phyloP scores from a whole-genome alignment of 2,797 vertebrate genomes.

The Emydoidea blandingii region DNA sequence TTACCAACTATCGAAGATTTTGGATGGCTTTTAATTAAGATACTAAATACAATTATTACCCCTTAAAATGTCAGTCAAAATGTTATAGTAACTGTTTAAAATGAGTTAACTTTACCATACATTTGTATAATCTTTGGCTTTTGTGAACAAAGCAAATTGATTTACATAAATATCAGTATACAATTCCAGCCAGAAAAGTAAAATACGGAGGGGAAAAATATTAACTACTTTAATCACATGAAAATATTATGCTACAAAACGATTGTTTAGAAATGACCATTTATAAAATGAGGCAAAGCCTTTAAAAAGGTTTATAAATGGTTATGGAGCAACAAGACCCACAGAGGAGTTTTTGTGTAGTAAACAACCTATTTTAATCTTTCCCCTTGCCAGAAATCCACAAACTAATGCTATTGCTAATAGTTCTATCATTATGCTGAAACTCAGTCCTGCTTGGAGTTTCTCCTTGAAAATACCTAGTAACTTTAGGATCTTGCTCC shows the following conservation, averaged over 20 bases:
- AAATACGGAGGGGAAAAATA: not conserved
- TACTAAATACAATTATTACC: not conserved
- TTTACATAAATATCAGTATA: not conserved
- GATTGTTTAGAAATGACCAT: not conserved
- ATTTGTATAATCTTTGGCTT: not conserved
- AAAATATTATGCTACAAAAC: not conserved
- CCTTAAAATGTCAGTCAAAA: not conserved
- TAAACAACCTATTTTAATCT: not conserved
- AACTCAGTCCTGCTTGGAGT: not conserved
- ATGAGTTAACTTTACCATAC: not conserved
- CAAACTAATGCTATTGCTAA: not conserved
- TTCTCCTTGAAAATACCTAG: not conserved
- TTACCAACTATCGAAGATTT: rapidly evolving
- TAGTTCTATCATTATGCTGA: not conserved
- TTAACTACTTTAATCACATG: not conserved
- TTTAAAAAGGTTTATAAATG: not conserved
- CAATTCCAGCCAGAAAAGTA: not conserved
- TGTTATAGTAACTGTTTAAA: not conserved
- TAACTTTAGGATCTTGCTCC: not conserved
- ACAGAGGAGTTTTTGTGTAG: not conserved
- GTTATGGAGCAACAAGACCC: not conserved
- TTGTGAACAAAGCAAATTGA: not conserved
- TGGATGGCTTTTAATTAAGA: not conserved
- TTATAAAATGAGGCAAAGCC: not conserved
- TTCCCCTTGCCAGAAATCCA: not conserved